Evolutionary conservation across 1,140 invertebrate genomes (phyloP).

Genomic region (Sycobia sp.): DNA sequence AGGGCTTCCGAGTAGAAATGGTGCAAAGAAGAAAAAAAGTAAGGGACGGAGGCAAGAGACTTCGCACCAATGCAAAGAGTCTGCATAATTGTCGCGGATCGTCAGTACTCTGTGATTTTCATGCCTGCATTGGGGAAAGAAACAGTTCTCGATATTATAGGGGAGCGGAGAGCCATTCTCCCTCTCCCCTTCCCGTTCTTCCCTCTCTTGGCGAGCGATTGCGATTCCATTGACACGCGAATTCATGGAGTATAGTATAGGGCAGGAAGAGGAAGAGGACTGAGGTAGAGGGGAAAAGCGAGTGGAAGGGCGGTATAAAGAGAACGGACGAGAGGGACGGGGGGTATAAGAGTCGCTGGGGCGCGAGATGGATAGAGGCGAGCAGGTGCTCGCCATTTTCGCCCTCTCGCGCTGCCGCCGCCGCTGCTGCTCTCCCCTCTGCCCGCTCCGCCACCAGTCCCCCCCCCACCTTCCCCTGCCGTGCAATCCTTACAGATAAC

Average conservation of each 20-base stretch:
- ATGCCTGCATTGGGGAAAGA: too few species aligned
- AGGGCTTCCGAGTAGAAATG: too few species aligned
- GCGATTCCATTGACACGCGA: slow-evolving; percentile 51
- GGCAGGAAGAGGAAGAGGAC: slow-evolving; percentile 28
- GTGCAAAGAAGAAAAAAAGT: too few species aligned
- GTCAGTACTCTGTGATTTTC: too few species aligned
- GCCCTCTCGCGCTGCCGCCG: slow-evolving; percentile 40
- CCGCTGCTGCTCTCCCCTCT: too few species aligned
- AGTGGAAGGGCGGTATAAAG: not conserved
- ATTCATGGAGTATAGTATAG: slow-evolving; percentile 46
- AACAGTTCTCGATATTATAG: not conserved
- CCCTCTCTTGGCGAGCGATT: slow-evolving; percentile 42
- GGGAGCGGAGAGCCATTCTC: too few species aligned
- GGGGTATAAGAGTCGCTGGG: not conserved
- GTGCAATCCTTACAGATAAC: slow-evolving; percentile 57
- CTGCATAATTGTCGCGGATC: too few species aligned
- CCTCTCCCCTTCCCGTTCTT: too few species aligned
- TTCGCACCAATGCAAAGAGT: too few species aligned
- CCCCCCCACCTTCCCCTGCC: too few species aligned
- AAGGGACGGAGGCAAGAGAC: too few species aligned
- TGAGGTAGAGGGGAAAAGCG: not conserved
- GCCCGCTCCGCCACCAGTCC: too few species aligned
- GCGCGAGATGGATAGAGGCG: slow-evolving; percentile 39
- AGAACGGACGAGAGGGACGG: not conserved
- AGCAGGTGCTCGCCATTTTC: slow-evolving; percentile 54